Percentiles rank a stretch among this genome's conserved stretches.
These are phyloP conservation scores for Phengaris arion DNA, from an alignment of 2,888 invertebrate species.

Conservation along the genomic window DNA sequence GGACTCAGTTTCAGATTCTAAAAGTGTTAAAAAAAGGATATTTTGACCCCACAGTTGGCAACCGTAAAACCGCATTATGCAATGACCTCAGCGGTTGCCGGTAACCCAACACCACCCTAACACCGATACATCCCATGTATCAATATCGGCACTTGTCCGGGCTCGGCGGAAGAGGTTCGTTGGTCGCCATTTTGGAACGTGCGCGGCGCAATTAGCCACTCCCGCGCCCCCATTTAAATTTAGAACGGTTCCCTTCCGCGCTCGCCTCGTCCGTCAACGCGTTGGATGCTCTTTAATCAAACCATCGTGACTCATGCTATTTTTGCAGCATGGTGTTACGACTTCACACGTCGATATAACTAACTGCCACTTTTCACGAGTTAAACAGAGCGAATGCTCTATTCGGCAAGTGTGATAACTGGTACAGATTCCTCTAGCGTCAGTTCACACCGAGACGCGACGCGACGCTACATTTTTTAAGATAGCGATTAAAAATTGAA, in stretches of 20 bases:
- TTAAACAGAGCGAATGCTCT: too few relatives aligned
- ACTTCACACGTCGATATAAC: neutral
- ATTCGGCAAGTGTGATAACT: too few relatives aligned
- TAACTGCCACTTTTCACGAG: neutral
- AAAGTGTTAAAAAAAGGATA: too few relatives aligned
- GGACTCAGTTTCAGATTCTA: too few relatives aligned
- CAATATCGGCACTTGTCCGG: conserved; percentile 57
- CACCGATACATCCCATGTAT: conserved; percentile 33
- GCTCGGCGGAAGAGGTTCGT: conserved; percentile 61
- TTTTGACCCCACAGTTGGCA: conserved; percentile 7
- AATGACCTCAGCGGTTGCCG: conserved; percentile 7
- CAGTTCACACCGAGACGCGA: too few relatives aligned
- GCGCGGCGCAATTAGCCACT: conserved; percentile 48
- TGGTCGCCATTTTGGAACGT: conserved; percentile 58
- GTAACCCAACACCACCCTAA: conserved; percentile 18
- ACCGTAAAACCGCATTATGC: conserved; percentile 3
- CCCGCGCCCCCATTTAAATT: conserved; percentile 46
- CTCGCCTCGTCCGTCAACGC: conserved; percentile 40
- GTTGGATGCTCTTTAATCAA: conserved; percentile 34
- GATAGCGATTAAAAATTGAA: too few relatives aligned
- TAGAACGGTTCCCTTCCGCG: conserved; percentile 57
- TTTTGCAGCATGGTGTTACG: neutral
- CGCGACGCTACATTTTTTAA: too few relatives aligned
- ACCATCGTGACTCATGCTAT: neutral
- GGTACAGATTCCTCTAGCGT: too few relatives aligned